Percentiles rank a stretch among this genome's conserved stretches.
Conservation (phyloP, 1,140 invertebrate species). For the Zophobas atratus region DNA sequence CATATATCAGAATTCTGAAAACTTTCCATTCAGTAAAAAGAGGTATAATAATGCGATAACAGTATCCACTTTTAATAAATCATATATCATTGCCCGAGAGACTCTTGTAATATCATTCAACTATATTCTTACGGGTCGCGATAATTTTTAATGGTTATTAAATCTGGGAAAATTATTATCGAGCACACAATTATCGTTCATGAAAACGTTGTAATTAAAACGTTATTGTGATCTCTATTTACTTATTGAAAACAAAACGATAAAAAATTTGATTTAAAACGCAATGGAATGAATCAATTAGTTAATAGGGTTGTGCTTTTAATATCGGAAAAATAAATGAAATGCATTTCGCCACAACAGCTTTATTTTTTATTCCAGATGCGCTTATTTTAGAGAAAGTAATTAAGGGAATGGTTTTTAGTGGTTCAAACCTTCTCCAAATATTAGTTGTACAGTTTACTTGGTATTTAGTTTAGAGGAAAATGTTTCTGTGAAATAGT, state of each 20-base stretch:
- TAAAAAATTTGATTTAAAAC: constrained; percentile 8
- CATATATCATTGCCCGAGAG: constrained; percentile 33
- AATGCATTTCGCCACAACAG: constrained; percentile 15
- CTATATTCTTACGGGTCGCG: constrained; percentile 16
- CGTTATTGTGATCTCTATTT: neutral
- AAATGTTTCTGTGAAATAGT: constrained; percentile 19
- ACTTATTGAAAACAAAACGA: neutral
- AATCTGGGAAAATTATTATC: neutral
- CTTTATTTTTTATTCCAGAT: constrained; percentile 26
- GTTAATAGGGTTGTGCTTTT: constrained; percentile 3
- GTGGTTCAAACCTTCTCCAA: constrained; percentile 41
- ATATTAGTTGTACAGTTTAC: constrained; percentile 41
- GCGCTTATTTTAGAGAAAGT: constrained; percentile 39
- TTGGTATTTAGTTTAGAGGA: constrained; percentile 35
- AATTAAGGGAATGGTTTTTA: constrained; percentile 41
- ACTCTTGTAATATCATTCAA: constrained; percentile 20
- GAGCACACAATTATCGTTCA: neutral
- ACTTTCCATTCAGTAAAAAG: constrained; percentile 42
- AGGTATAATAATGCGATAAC: constrained; percentile 44
- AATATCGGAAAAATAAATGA: constrained; percentile 13
- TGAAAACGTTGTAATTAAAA: no score
- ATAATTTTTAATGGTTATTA: constrained; percentile 26
- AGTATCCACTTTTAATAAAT: constrained; percentile 46
- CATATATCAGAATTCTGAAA: constrained; percentile 45
- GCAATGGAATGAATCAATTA: constrained; percentile 29